Evolutionary conservation across 2,888 invertebrate species (phyloP).

Genomic region (Reticulitermes lucifugus): DNA sequence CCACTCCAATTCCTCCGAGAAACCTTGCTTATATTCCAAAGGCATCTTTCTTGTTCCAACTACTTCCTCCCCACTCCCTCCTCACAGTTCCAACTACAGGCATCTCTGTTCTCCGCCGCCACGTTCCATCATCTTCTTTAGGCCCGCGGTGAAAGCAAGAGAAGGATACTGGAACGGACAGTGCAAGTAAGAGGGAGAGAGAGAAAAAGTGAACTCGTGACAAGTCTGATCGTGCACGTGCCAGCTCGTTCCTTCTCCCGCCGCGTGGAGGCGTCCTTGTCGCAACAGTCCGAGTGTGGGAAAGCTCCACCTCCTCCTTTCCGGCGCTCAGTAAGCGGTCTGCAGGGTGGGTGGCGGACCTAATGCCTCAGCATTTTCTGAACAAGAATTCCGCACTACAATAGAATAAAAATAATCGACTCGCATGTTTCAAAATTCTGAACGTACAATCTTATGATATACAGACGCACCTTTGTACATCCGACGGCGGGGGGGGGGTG

Average conservation of each 20-base stretch:
- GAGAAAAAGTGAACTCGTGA: conserved; percentile 31
- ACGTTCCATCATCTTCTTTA: conserved; percentile 26
- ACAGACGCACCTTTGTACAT: too few species aligned
- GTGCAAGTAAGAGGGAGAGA: background rate
- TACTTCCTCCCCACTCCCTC: background rate
- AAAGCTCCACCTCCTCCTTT: conserved; percentile 41
- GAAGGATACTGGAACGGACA: background rate
- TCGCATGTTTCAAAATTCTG: too few species aligned
- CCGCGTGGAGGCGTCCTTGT: conserved; percentile 42
- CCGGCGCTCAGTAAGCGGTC: background rate
- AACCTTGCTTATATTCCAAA: background rate
- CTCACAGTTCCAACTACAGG: background rate
- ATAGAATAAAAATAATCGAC: too few species aligned
- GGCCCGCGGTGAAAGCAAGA: conserved; percentile 24
- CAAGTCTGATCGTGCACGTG: conserved; percentile 38
- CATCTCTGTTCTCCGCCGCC: conserved; percentile 22
- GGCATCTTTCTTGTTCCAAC: background rate
- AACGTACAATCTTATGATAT: too few species aligned
- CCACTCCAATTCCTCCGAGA: background rate
- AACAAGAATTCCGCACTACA: too few species aligned
- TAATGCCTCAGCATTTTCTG: too few species aligned
- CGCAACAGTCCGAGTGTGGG: conserved; percentile 43
- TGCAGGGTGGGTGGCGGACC: conserved; percentile 4
- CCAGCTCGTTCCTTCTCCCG: conserved; percentile 24
- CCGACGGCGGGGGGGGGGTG: too few species aligned